phyloP scores from a whole-genome alignment of 2,888 invertebrate genomes.

The Belgica antarctica region DNA sequence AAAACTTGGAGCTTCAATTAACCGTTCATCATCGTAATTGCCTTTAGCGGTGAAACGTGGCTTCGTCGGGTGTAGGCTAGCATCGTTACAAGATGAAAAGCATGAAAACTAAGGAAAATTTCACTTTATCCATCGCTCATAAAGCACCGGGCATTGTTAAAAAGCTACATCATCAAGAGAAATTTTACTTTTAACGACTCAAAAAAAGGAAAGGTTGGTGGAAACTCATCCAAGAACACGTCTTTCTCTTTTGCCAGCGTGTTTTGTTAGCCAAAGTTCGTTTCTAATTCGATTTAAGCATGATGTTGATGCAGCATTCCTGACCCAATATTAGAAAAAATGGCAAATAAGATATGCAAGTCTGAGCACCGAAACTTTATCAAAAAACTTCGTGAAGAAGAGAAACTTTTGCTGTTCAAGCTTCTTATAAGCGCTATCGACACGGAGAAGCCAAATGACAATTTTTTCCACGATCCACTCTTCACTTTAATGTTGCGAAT shows the following conservation, averaged over 20 bases:
- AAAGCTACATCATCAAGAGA: no score
- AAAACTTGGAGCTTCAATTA: conserved; percentile 16
- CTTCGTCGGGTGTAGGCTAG: background rate
- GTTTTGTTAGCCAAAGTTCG: conserved; percentile 4
- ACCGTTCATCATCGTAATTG: conserved; percentile 34
- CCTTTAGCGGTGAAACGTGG: background rate
- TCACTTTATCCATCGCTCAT: background rate
- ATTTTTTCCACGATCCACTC: background rate
- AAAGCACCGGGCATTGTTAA: background rate
- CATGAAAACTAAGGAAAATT: background rate
- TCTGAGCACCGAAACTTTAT: no score
- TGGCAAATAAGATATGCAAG: conserved; percentile 28
- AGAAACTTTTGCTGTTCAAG: background rate
- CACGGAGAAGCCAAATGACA: background rate
- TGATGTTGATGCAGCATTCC: conserved; percentile 26
- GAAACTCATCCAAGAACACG: background rate
- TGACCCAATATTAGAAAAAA: conserved; percentile 35
- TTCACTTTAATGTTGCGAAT: no score
- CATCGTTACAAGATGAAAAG: background rate
- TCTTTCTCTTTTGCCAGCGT: conserved; percentile 20
- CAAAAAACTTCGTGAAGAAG: conserved; percentile 7
- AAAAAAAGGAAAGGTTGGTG: background rate
- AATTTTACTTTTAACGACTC: conserved; percentile 20
- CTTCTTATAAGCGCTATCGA: background rate
- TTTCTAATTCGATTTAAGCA: conserved; percentile 40